These are phyloP conservation scores for Tenebrosternarchus preto DNA, from an alignment of 2,113 vertebrate genomes.

Conservation along the genomic window DNA sequence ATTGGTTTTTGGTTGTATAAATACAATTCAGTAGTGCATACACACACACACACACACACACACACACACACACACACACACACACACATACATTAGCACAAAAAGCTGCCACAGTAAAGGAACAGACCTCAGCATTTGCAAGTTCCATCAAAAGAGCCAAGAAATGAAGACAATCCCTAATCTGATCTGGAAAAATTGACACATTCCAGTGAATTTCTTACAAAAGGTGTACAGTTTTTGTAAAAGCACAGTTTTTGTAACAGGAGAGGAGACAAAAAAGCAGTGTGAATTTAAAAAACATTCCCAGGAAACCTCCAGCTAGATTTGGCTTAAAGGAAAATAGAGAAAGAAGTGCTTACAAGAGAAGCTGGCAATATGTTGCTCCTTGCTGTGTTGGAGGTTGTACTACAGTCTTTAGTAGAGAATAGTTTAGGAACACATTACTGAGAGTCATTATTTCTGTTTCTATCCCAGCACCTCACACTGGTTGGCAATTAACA, in stretches of 20 bases:
- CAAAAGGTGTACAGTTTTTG: no score
- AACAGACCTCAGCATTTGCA: background rate
- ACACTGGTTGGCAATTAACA: slow-evolving; percentile 7
- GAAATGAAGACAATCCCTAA: background rate
- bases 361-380: background rate
- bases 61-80: no score
- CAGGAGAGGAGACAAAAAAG: no score
- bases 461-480: slow-evolving; percentile 12
- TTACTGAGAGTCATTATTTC: slow-evolving; percentile 11
- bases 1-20: slow-evolving; percentile 1
- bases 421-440: background rate
- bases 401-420: background rate
- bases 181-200: background rate
- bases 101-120: background rate
- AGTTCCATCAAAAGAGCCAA: background rate
- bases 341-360: background rate
- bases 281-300: no score
- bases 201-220: background rate
- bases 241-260: no score
- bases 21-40: background rate
- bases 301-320: no score
- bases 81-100: no score
- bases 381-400: background rate
- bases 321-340: no score
- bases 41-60: no score